Percentiles rank a stretch among this genome's conserved stretches.
These are phyloP conservation scores for Parazoanthus darwini DNA, from an alignment of 92 coral and sea anemone species.

Conservation along the genomic window DNA sequence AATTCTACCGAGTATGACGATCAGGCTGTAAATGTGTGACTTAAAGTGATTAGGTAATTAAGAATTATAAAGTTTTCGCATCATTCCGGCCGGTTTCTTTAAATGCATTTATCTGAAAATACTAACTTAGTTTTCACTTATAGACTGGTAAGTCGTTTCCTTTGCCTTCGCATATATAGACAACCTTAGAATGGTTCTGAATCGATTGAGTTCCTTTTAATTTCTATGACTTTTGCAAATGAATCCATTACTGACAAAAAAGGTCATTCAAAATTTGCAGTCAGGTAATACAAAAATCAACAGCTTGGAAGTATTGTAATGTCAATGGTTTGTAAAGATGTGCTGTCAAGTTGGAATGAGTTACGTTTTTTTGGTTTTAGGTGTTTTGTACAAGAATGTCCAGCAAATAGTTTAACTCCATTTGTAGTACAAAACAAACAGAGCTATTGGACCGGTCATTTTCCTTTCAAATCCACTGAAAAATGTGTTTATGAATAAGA, in stretches of 20 bases:
- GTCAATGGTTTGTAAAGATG: neutral
- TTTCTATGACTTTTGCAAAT: no score
- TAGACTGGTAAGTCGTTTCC: no score
- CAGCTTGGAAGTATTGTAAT: neutral
- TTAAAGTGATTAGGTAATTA: no score
- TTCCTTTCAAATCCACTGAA: neutral
- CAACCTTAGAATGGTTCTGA: no score
- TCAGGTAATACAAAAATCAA: neutral
- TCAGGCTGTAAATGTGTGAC: no score
- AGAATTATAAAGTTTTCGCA: no score
- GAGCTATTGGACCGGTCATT: neutral
- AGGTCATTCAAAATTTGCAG: neutral
- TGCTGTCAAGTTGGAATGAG: neutral
- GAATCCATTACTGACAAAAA: neutral
- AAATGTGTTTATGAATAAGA: neutral
- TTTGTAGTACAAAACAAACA: conserved; percentile 15
- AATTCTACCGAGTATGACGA: no score
- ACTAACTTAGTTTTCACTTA: no score
- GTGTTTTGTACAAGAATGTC: neutral
- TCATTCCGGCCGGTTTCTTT: no score
- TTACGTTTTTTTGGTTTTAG: neutral
- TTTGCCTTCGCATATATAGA: no score
- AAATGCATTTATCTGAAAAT: no score
- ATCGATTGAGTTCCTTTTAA: no score
- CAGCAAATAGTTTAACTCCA: neutral